Percentiles rank a stretch among this genome's conserved stretches.
Conservation (phyloP, 2,113 vertebrate species). For the Plecotus auritus region DNA sequence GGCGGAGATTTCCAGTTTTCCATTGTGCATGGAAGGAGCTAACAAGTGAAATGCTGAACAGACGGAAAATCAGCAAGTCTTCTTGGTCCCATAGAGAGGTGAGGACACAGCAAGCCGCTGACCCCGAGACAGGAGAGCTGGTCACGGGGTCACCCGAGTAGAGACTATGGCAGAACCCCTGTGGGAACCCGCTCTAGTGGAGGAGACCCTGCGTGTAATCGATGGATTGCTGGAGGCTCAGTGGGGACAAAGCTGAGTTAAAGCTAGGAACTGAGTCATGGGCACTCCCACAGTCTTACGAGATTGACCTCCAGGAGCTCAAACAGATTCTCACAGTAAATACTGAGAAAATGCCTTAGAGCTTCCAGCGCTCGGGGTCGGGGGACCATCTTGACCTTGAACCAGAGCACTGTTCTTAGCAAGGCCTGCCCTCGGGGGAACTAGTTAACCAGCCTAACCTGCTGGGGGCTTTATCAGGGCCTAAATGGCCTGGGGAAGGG, state of each 20-base stretch:
- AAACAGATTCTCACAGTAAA: background rate
- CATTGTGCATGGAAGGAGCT: background rate
- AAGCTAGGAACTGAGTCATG: background rate
- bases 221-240: background rate
- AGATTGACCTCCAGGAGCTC: background rate
- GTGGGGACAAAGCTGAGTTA: background rate
- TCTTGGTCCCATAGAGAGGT: background rate
- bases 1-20: background rate
- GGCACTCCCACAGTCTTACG: background rate
- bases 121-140: background rate
- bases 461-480: background rate
- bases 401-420: background rate
- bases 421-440: background rate
- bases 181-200: accelerated
- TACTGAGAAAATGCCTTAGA: background rate
- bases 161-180: background rate
- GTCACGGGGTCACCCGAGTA: background rate
- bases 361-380: background rate
- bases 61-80: background rate
- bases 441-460: background rate
- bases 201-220: background rate
- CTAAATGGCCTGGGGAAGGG: background rate
- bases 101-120: background rate
- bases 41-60: background rate
- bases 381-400: background rate